phyloP scores from a whole-genome alignment of 2,888 invertebrate genomes.

The Buathra laborator region DNA sequence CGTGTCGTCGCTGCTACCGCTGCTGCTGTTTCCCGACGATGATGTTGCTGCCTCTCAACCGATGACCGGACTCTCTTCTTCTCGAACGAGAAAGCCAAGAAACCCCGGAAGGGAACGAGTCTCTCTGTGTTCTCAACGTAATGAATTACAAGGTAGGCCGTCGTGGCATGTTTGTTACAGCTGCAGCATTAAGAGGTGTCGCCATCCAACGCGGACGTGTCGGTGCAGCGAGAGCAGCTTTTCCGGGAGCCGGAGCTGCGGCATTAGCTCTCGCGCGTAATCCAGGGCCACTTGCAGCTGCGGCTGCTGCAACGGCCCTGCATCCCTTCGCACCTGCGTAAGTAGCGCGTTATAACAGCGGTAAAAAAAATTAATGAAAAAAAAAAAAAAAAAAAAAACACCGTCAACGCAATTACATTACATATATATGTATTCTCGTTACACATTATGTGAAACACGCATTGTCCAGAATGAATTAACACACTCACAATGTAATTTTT shows the following conservation, averaged over 20 bases:
- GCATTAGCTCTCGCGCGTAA: constrained; percentile 90
- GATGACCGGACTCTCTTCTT: constrained; percentile 16
- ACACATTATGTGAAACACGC: constrained; percentile 7
- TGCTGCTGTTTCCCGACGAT: constrained; percentile 60
- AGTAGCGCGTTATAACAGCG: constrained; percentile 86
- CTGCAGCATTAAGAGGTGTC: constrained; percentile 93
- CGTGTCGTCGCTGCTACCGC: constrained; percentile 62
- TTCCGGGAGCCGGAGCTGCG: constrained; percentile 90
- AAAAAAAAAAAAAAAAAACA: constrained; percentile 15
- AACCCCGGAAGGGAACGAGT: constrained; percentile 41
- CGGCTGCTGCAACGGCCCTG: constrained; percentile 91
- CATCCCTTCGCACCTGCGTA: constrained; percentile 95
- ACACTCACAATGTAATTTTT: constrained; percentile 48
- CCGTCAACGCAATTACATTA: constrained; percentile 16
- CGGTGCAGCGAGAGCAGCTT: constrained; percentile 87
- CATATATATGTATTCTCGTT: constrained; percentile 19
- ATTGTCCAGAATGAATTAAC: constrained; percentile 50
- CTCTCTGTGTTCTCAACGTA: constrained; percentile 41
- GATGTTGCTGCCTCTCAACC: constrained; percentile 36
- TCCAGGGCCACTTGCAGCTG: constrained; percentile 89
- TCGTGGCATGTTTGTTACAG: constrained; percentile 86
- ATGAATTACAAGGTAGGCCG: constrained; percentile 78
- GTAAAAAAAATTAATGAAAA: constrained; percentile 19
- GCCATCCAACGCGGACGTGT: constrained; percentile 92
- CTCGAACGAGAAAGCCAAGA: constrained; percentile 10